These are phyloP conservation scores for Gopherus flavomarginatus DNA, from an alignment of 2,113 vertebrate species.

Conservation along the genomic window DNA sequence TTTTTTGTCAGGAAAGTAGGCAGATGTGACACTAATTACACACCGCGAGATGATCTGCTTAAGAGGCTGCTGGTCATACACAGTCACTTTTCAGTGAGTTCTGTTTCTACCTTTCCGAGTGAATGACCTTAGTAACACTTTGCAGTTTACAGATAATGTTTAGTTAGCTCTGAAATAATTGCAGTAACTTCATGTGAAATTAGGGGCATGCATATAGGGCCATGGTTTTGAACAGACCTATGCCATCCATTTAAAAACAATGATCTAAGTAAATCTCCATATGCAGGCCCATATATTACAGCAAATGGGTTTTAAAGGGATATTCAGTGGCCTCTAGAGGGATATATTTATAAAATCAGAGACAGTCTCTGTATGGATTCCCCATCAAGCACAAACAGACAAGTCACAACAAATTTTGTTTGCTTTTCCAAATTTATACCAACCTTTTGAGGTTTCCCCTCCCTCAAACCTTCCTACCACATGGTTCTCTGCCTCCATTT, in stretches of 20 bases:
- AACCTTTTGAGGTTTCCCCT: not conserved
- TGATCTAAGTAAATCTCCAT: not conserved
- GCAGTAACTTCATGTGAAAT: not conserved
- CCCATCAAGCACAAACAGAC: not conserved
- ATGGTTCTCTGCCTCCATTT: not conserved
- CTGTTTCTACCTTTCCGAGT: not conserved
- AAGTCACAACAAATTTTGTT: not conserved
- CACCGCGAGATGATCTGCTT: not conserved
- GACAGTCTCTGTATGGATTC: not conserved
- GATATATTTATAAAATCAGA: not conserved
- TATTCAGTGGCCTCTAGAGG: not conserved
- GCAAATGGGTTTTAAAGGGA: not conserved
- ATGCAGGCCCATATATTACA: not conserved
- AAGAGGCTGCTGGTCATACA: not conserved
- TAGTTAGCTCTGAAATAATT: constrained; percentile 9
- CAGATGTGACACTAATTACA: not conserved
- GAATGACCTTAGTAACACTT: not conserved
- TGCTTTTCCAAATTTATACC: not conserved
- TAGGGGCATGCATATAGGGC: not conserved
- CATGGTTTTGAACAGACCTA: not conserved
- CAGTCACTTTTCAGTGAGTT: not conserved
- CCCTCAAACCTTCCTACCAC: not conserved
- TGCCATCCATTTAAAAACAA: not conserved
- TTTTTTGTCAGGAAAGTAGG: not conserved
- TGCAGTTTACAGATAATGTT: not conserved